Percentiles rank a stretch among this genome's conserved stretches.
phyloP scores from a whole-genome alignment of 2,888 invertebrate species.

The Diogma glabrata region DNA sequence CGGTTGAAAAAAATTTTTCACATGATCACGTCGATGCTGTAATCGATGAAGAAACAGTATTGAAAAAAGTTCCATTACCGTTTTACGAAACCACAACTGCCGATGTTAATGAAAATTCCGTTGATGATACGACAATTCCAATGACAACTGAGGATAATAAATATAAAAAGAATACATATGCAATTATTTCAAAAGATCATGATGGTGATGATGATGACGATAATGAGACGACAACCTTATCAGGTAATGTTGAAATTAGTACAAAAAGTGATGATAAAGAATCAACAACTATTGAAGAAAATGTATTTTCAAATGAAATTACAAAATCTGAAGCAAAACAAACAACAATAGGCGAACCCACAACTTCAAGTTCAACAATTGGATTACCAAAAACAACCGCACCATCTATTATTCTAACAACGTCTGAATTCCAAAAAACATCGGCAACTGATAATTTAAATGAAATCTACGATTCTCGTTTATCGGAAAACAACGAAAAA shows the following conservation, averaged over 20 bases:
- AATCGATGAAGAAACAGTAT: conserved; percentile 10
- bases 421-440: not conserved
- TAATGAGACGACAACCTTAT: not conserved
- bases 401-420: not conserved
- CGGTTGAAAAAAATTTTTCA: conserved; percentile 15
- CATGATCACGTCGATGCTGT: conserved; percentile 15
- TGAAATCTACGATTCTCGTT: conserved; percentile 11
- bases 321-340: not conserved
- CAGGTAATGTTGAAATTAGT: not conserved
- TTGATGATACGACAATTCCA: conserved; percentile 5
- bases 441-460: conserved; percentile 11
- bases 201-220: too few species aligned
- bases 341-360: not conserved
- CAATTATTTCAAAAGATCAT: too few species aligned
- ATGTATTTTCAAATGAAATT: not conserved
- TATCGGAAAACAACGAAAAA: conserved; percentile 6
- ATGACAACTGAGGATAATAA: not conserved
- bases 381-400: not conserved
- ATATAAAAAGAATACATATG: too few species aligned
- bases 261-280: not conserved
- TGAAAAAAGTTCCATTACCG: too few species aligned
- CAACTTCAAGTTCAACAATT: not conserved
- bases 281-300: not conserved
- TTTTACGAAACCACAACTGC: not conserved
- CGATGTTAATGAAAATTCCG: not conserved